Evolutionary conservation across 2,797 vertebrate species (phyloP).

Genomic region (Anabacerthia variegaticeps): DNA sequence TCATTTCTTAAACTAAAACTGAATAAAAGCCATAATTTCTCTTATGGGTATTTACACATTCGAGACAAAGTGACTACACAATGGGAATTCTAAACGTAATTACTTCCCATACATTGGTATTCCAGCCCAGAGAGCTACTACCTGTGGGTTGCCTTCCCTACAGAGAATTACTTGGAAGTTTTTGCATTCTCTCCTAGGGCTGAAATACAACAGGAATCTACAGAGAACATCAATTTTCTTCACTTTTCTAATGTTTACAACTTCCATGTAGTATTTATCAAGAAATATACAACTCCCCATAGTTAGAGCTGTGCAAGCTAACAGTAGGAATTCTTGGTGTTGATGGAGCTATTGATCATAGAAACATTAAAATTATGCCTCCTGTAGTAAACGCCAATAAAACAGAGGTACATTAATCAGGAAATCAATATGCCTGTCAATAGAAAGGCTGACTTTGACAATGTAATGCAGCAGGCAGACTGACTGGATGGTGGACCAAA

Average conservation of each 20-base stretch:
- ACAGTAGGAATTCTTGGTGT: slow-evolving; percentile 82
- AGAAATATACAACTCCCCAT: slow-evolving; percentile 58
- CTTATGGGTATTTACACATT: slow-evolving; percentile 25
- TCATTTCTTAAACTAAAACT: slow-evolving; percentile 31
- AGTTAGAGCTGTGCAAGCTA: slow-evolving; percentile 68
- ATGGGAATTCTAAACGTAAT: slow-evolving; percentile 36
- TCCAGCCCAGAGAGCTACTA: neutral
- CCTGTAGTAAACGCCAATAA: slow-evolving; percentile 83
- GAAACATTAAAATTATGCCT: slow-evolving; percentile 92
- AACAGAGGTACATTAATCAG: slow-evolving; percentile 90
- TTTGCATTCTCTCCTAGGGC: slow-evolving; percentile 32
- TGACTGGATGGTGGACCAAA: slow-evolving; percentile 57
- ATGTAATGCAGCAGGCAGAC: slow-evolving; percentile 59
- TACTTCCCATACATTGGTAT: slow-evolving; percentile 23
- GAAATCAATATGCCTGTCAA: slow-evolving; percentile 86
- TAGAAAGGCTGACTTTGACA: slow-evolving; percentile 79
- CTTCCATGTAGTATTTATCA: slow-evolving; percentile 59
- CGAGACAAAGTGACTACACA: slow-evolving; percentile 23
- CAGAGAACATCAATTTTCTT: slow-evolving; percentile 61
- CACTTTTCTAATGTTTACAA: slow-evolving; percentile 70
- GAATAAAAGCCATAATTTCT: slow-evolving; percentile 37
- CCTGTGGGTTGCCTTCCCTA: slow-evolving; percentile 9
- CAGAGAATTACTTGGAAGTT: slow-evolving; percentile 47
- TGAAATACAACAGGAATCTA: slow-evolving; percentile 56
- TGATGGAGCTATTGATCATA: slow-evolving; percentile 90